Evolutionary conservation across 2,797 vertebrate genomes (phyloP).

Genomic region (Pseudotriccus pelzelni): DNA sequence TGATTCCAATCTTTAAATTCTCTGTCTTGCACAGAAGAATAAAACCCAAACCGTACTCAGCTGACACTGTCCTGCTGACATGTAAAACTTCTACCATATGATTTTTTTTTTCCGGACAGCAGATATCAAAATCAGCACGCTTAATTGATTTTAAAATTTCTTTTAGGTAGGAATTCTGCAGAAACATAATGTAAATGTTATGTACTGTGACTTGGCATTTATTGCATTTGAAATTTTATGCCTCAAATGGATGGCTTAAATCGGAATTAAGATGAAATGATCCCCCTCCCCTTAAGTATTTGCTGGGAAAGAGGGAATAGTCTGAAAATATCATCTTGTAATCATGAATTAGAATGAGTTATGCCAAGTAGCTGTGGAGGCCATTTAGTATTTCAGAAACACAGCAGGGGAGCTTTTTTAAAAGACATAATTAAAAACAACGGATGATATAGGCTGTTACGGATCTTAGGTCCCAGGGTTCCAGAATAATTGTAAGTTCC

Average conservation of each 20-base stretch:
- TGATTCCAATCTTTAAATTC: neutral
- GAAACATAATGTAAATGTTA: neutral
- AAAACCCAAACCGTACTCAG: neutral
- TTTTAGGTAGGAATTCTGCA: neutral
- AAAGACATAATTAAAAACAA: constrained; percentile 79
- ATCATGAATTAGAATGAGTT: constrained; percentile 75
- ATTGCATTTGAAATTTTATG: constrained; percentile 2
- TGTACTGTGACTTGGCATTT: neutral
- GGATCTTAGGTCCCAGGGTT: constrained; percentile 70
- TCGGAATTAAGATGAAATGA: constrained; percentile 2
- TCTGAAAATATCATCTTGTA: constrained; percentile 69
- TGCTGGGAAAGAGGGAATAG: constrained; percentile 64
- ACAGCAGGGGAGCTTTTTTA: constrained; percentile 74
- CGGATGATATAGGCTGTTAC: constrained; percentile 68
- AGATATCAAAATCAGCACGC: neutral
- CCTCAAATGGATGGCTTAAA: neutral
- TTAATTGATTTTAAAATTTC: neutral
- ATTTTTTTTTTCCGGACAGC: neutral
- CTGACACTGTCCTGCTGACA: neutral
- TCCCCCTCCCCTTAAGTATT: neutral
- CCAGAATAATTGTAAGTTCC: constrained; percentile 67
- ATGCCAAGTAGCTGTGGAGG: constrained; percentile 71
- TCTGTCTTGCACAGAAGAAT: neutral
- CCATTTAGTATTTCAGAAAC: constrained; percentile 77
- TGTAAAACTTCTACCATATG: neutral